These are phyloP conservation scores for Pristionchus exspectatus DNA, from an alignment of 2,888 invertebrate species.

Conservation along the genomic window DNA sequence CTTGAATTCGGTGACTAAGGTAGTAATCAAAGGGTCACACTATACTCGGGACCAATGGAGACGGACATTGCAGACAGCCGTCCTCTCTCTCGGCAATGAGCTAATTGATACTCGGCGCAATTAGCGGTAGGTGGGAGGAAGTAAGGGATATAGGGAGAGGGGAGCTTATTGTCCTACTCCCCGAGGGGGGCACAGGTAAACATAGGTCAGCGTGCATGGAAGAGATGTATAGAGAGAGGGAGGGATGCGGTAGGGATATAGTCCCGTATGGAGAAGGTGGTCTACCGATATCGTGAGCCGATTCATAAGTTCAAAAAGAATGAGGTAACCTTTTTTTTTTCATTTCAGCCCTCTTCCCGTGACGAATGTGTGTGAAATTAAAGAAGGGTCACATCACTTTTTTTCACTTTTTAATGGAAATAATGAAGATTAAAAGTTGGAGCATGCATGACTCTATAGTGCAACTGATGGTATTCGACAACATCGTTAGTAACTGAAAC, in stretches of 20 bases:
- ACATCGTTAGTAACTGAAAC: too few species aligned
- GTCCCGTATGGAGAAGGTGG: background rate
- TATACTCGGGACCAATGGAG: background rate
- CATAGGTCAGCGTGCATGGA: slow-evolving; percentile 18
- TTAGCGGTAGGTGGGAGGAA: slow-evolving; percentile 7
- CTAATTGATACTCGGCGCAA: slow-evolving; percentile 44
- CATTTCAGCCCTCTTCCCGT: too few species aligned
- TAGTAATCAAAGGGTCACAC: background rate
- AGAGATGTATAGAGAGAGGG: too few species aligned
- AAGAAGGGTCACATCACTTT: too few species aligned
- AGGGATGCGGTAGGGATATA: too few species aligned
- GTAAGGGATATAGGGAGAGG: slow-evolving; percentile 14
- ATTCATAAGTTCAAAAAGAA: background rate
- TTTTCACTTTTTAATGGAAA: too few species aligned
- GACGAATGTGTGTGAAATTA: background rate
- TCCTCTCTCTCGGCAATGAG: background rate
- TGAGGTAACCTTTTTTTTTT: background rate
- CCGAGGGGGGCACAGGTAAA: slow-evolving; percentile 18
- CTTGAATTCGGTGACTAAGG: too few species aligned
- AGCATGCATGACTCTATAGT: too few species aligned
- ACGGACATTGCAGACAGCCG: background rate
- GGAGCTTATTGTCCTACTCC: slow-evolving; percentile 33
- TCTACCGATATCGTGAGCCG: background rate
- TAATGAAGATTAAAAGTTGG: too few species aligned
- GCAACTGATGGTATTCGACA: too few species aligned